Evolutionary conservation across 2,888 invertebrate species (phyloP).

Genomic region (Homarus gammarus): DNA sequence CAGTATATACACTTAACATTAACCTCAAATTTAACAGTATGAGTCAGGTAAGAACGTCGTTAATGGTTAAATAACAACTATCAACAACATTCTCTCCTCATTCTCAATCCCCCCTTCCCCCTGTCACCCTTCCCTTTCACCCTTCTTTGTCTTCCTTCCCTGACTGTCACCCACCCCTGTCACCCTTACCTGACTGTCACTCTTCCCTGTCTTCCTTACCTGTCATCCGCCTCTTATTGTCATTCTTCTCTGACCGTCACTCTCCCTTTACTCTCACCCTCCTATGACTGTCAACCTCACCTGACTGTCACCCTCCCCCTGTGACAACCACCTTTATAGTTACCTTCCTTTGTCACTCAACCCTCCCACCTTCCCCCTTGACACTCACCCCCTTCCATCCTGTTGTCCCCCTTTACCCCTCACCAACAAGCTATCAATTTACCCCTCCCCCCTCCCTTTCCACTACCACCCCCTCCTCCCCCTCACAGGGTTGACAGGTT

Average conservation of each 20-base stretch:
- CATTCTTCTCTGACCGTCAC: neutral
- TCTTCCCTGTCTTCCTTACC: too few species aligned
- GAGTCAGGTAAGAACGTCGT: too few species aligned
- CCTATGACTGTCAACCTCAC: neutral
- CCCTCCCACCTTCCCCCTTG: too few species aligned
- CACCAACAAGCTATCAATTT: neutral
- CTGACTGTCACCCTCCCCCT: neutral
- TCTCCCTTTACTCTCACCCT: neutral
- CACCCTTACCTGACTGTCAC: too few species aligned
- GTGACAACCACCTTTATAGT: too few species aligned
- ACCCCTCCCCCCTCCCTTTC: neutral
- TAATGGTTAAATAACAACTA: too few species aligned
- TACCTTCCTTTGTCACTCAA: neutral
- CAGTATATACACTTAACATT: too few species aligned
- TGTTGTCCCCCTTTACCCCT: too few species aligned
- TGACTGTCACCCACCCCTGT: neutral
- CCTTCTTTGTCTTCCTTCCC: neutral
- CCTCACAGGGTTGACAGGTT: constrained; percentile 28
- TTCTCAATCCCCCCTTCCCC: neutral
- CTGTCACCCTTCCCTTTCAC: neutral
- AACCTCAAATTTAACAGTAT: too few species aligned
- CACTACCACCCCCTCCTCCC: constrained; percentile 15
- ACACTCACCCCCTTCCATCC: neutral
- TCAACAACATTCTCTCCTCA: too few species aligned
- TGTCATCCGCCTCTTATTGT: neutral